phyloP scores from a whole-genome alignment of 2,888 invertebrate species.

The Limenitis camilla region DNA sequence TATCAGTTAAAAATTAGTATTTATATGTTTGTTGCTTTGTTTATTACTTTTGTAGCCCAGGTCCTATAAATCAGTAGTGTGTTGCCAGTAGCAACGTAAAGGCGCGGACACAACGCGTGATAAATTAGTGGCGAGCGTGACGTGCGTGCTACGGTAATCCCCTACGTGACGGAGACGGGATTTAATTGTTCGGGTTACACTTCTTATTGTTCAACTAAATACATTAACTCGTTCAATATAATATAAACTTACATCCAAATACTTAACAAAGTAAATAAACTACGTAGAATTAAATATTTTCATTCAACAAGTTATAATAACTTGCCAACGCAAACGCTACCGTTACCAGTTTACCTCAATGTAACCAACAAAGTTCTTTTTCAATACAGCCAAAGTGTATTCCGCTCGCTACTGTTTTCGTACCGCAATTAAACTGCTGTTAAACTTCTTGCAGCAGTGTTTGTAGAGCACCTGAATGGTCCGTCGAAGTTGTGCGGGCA shows the following conservation, averaged over 20 bases:
- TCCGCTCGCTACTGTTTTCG: constrained; percentile 68
- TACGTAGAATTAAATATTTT: constrained; percentile 13
- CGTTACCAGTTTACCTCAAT: constrained; percentile 31
- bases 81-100: constrained; percentile 52
- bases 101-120: constrained; percentile 51
- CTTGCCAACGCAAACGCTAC: constrained; percentile 36
- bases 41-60: constrained; percentile 15
- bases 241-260: background rate
- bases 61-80: constrained; percentile 47
- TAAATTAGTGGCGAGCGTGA: constrained; percentile 37
- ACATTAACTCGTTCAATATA: background rate
- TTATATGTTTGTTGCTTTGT: background rate
- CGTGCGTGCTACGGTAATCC: constrained; percentile 49
- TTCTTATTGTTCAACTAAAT: constrained; percentile 1
- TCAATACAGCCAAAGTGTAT: constrained; percentile 64
- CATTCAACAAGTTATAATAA: constrained; percentile 41
- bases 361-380: constrained; percentile 57
- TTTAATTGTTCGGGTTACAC: constrained; percentile 24
- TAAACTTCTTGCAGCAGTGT: constrained; percentile 71
- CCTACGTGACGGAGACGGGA: constrained; percentile 35
- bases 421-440: constrained; percentile 72
- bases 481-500: constrained; percentile 61
- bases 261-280: background rate
- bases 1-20: too few species aligned
- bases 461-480: constrained; percentile 69